Percentiles rank a stretch among this genome's conserved stretches.
phyloP scores from a whole-genome alignment of 2,797 vertebrate species.

The Staurois parvus region DNA sequence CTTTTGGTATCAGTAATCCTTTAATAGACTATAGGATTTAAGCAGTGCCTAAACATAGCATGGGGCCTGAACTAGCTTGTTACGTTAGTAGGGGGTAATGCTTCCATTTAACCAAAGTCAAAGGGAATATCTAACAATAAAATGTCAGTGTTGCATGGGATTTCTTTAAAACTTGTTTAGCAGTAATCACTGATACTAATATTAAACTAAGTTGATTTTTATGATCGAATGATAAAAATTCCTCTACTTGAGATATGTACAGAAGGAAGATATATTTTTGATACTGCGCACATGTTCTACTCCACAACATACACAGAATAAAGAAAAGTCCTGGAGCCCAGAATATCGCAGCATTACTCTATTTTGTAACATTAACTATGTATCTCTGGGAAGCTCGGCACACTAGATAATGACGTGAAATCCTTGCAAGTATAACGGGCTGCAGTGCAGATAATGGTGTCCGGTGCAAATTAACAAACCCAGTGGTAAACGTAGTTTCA shows the following conservation, averaged over 20 bases:
- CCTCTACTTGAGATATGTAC: not conserved
- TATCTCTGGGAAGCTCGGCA: slow-evolving; percentile 78
- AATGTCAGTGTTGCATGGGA: no score
- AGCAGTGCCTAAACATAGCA: no score
- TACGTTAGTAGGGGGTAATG: no score
- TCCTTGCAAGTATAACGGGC: slow-evolving; percentile 84
- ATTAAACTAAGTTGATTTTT: no score
- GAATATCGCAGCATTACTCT: slow-evolving; percentile 65
- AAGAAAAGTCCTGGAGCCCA: not conserved
- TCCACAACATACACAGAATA: not conserved
- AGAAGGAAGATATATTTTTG: not conserved
- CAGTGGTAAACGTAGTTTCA: slow-evolving; percentile 96
- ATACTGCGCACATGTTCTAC: not conserved
- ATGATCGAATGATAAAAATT: no score
- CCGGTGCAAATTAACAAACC: slow-evolving; percentile 98
- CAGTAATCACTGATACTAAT: no score
- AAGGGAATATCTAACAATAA: no score
- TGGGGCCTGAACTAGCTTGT: no score
- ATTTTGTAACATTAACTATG: slow-evolving; percentile 61
- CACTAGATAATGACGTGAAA: slow-evolving; percentile 85
- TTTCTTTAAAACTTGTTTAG: no score
- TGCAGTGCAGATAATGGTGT: slow-evolving; percentile 88
- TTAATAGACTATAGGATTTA: no score
- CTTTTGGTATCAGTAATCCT: no score
- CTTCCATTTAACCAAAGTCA: no score